phyloP scores from a whole-genome alignment of 2,888 invertebrate species.

The Apodemia hepburni region DNA sequence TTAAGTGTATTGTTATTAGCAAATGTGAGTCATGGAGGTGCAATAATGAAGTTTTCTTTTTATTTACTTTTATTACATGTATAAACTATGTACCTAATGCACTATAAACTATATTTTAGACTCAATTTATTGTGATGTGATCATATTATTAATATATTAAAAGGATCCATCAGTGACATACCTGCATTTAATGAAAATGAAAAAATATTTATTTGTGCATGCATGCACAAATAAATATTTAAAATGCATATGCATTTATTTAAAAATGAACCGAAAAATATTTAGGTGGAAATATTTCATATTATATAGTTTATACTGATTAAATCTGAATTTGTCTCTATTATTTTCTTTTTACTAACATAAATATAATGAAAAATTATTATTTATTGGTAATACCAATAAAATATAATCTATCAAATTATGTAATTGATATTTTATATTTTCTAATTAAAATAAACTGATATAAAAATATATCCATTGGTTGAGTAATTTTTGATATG shows the following conservation, averaged over 20 bases:
- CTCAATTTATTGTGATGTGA: background rate
- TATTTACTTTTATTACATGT: background rate
- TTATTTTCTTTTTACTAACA: too few species aligned
- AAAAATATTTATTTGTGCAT: too few species aligned
- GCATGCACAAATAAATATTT: too few species aligned
- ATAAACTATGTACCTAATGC: background rate
- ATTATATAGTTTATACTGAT: too few species aligned
- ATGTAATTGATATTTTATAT: background rate
- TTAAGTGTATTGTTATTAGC: conserved; percentile 2
- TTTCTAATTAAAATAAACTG: background rate
- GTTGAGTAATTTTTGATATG: background rate
- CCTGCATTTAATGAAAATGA: too few species aligned
- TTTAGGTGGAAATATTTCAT: too few species aligned
- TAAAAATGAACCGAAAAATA: too few species aligned
- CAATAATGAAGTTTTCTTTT: background rate
- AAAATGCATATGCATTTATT: too few species aligned
- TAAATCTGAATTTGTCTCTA: too few species aligned
- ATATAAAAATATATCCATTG: background rate
- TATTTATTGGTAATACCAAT: too few species aligned
- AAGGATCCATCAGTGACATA: too few species aligned
- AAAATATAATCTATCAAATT: background rate
- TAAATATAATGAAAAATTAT: too few species aligned
- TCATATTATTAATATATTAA: background rate
- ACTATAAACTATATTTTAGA: background rate
- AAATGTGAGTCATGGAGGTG: conserved; percentile 1